Evolutionary conservation across 2,888 invertebrate species (phyloP).

Genomic region (Melipona beecheii): DNA sequence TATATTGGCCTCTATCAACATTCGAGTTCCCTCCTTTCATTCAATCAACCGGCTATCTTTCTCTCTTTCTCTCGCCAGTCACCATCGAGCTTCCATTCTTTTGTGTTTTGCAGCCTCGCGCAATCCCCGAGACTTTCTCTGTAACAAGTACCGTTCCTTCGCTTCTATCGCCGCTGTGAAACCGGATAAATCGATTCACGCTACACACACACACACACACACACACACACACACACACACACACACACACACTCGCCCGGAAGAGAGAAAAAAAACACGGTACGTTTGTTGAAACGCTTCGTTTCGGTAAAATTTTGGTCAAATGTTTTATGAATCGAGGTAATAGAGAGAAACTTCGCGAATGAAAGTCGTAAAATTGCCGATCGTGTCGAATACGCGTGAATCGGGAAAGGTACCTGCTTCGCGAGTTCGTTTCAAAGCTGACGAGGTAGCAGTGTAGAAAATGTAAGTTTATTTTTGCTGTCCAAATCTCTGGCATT

Average conservation of each 20-base stretch:
- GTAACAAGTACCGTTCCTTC: constrained; percentile 81
- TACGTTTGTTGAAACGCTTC: neutral
- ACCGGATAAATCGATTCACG: neutral
- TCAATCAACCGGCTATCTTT: constrained; percentile 29
- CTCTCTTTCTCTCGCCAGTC: constrained; percentile 39
- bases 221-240: no score
- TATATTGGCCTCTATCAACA: neutral
- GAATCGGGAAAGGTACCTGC: neutral
- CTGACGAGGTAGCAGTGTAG: no score
- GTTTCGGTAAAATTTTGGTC: neutral
- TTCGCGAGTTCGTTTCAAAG: neutral
- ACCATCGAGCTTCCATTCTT: neutral
- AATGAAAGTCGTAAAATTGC: neutral
- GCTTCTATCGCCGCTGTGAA: constrained; percentile 14
- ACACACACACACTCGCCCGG: no score
- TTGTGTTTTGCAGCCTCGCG: constrained; percentile 44
- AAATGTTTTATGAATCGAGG: neutral
- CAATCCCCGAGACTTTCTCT: constrained; percentile 78
- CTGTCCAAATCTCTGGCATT: no score
- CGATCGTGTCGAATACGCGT: neutral
- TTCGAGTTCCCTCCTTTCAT: constrained; percentile 41
- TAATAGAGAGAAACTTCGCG: neutral
- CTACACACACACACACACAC: no score
- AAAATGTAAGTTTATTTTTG: no score
- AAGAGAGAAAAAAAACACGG: no score